Conservation (phyloP, 2,113 vertebrate species). For the Leiothrix lutea region DNA sequence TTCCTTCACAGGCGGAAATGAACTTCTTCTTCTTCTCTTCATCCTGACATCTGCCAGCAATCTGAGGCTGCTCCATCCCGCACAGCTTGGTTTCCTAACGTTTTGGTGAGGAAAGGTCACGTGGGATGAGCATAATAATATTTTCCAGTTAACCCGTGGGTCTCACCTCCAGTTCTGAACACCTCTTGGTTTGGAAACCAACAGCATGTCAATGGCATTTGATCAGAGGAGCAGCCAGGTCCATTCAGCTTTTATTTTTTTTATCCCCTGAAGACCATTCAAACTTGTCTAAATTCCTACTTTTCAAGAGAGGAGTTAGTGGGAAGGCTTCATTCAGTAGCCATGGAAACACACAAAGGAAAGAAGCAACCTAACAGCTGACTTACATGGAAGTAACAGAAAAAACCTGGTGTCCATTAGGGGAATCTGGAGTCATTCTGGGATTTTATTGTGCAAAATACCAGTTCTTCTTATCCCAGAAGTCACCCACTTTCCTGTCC, state of each 20-base stretch:
- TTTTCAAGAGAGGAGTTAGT: not conserved
- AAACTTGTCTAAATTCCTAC: not conserved
- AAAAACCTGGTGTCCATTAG: not conserved
- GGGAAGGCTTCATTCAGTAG: not conserved
- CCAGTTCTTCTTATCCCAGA: not conserved
- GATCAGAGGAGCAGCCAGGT: not conserved
- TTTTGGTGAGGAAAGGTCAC: not conserved
- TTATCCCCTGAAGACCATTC: fast-evolving
- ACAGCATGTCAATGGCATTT: not conserved
- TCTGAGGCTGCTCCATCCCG: not conserved
- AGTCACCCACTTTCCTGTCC: not conserved
- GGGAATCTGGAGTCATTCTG: not conserved
- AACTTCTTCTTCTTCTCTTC: conserved; percentile 8
- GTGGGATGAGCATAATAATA: not conserved
- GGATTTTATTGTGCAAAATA: not conserved
- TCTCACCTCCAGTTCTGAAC: conserved; percentile 31
- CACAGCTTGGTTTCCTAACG: not conserved
- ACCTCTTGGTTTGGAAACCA: not conserved
- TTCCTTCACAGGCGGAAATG: not conserved
- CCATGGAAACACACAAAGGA: not conserved
- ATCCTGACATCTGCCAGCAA: conserved; percentile 57
- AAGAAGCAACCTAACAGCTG: not conserved
- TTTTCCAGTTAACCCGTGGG: not conserved
- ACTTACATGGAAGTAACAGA: not conserved
- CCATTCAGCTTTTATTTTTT: not conserved